Evolutionary conservation across 2,113 vertebrate species (phyloP).

Genomic region (Oryzias javanicus): DNA sequence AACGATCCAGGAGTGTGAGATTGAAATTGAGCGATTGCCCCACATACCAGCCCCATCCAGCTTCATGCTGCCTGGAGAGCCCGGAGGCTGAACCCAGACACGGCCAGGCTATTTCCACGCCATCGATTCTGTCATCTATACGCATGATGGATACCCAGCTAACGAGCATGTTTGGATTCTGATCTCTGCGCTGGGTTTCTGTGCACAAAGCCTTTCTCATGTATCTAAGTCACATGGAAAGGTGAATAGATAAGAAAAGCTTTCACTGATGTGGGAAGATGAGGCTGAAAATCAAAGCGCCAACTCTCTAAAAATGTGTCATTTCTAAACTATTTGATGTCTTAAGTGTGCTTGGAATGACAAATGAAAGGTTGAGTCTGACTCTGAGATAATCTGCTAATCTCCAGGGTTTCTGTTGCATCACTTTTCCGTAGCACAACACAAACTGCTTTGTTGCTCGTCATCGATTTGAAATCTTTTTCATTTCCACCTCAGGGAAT

Average conservation of each 20-base stretch:
- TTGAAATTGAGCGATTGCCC: conserved; percentile 82
- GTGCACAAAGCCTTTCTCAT: conserved; percentile 31
- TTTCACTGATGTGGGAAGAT: conserved; percentile 6
- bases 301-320: too few relatives aligned
- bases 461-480: conserved; percentile 77
- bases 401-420: conserved; percentile 56
- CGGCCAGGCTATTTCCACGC: conserved; percentile 80
- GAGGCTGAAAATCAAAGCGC: too few relatives aligned
- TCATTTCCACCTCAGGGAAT: conserved; percentile 75
- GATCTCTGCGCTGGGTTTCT: conserved; percentile 48
- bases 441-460: conserved; percentile 67
- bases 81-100: conserved; percentile 80
- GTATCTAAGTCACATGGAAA: conserved; percentile 39
- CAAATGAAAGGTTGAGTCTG: too few relatives aligned
- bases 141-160: conserved; percentile 78
- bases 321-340: too few relatives aligned
- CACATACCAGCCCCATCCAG: conserved; percentile 77
- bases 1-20: conserved; percentile 77
- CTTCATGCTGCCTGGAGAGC: conserved; percentile 75
- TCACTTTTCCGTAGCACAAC: conserved; percentile 54
- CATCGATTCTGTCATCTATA: conserved; percentile 83
- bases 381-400: conserved; percentile 51
- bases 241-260: conserved; percentile 35
- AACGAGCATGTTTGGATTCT: conserved; percentile 68
- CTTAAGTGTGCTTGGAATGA: too few relatives aligned